Percentiles rank a stretch among this genome's conserved stretches.
These are phyloP conservation scores for Equus quagga DNA, from an alignment of 2,113 vertebrate species.

Conservation along the genomic window DNA sequence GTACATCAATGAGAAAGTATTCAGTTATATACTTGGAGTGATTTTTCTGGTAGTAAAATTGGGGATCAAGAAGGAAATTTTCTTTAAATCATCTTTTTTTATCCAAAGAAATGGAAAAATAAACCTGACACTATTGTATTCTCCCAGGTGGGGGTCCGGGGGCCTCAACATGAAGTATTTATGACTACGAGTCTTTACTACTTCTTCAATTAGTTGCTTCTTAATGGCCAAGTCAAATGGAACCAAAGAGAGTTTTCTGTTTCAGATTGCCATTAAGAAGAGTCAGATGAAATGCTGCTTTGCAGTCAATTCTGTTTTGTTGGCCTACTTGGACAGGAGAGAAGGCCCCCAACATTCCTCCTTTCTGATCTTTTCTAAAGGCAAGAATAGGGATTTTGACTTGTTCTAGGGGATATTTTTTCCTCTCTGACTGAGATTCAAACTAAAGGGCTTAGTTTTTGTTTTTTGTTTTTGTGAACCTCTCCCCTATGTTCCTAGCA, in stretches of 20 bases:
- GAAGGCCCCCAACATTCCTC: conserved; percentile 24
- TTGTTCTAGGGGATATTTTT: conserved; percentile 38
- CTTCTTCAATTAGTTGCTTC: conserved; percentile 42
- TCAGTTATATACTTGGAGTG: background rate
- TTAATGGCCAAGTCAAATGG: conserved; percentile 28
- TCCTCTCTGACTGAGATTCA: conserved; percentile 56
- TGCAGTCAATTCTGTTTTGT: conserved; percentile 3
- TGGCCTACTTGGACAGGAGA: conserved; percentile 53
- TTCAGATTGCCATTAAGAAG: background rate
- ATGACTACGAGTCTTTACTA: background rate
- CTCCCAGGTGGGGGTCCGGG: no score
- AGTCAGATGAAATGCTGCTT: background rate
- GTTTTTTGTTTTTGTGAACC: conserved; percentile 23
- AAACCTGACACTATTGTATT: background rate
- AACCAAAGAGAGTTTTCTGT: conserved; percentile 5
- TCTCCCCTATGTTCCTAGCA: conserved; percentile 59
- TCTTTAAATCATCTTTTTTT: conserved; percentile 26
- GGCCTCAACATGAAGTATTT: background rate
- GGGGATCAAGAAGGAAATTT: background rate
- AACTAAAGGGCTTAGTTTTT: conserved; percentile 22
- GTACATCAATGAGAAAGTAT: background rate
- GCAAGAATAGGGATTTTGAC: conserved; percentile 73
- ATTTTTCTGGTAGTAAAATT: background rate
- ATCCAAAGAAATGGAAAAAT: conserved; percentile 41
- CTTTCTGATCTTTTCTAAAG: conserved; percentile 70